phyloP scores from a whole-genome alignment of 2,888 invertebrate genomes.

The Hemaris fuciformis region DNA sequence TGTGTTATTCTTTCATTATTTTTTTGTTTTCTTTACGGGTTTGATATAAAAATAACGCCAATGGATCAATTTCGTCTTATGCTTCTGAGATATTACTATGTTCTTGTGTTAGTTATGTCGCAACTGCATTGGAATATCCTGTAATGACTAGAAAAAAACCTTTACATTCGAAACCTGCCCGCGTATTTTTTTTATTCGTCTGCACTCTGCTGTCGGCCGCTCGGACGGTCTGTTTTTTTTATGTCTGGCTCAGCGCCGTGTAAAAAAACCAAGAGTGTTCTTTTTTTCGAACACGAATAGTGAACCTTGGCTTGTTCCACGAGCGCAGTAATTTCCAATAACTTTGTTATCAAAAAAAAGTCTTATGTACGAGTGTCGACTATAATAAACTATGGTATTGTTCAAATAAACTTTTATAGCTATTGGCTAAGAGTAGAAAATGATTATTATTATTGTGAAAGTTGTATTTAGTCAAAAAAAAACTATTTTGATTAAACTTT shows the following conservation, averaged over 20 bases:
- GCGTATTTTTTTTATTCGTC: conserved; percentile 73
- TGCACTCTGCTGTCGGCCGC: conserved; percentile 40
- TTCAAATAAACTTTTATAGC: background rate
- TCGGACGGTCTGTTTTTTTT: conserved; percentile 69
- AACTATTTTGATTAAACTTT: background rate
- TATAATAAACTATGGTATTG: background rate
- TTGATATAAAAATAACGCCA: conserved; percentile 69
- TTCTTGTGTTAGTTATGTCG: background rate
- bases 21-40: conserved; percentile 75
- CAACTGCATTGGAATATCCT: conserved; percentile 27
- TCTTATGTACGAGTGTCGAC: background rate
- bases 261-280: conserved; percentile 63
- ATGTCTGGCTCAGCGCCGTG: conserved; percentile 72
- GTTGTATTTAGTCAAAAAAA: background rate
- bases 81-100: conserved; percentile 22
- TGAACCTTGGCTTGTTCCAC: conserved; percentile 54
- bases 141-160: conserved; percentile 54
- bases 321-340: conserved; percentile 17
- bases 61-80: conserved; percentile 25
- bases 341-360: conserved; percentile 13
- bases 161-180: conserved; percentile 74
- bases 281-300: conserved; percentile 56
- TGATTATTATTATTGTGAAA: background rate
- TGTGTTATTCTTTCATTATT: conserved; percentile 56
- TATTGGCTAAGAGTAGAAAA: background rate